phyloP scores from a whole-genome alignment of 2,888 invertebrate species.

The Macrosiphum euphorbiae region DNA sequence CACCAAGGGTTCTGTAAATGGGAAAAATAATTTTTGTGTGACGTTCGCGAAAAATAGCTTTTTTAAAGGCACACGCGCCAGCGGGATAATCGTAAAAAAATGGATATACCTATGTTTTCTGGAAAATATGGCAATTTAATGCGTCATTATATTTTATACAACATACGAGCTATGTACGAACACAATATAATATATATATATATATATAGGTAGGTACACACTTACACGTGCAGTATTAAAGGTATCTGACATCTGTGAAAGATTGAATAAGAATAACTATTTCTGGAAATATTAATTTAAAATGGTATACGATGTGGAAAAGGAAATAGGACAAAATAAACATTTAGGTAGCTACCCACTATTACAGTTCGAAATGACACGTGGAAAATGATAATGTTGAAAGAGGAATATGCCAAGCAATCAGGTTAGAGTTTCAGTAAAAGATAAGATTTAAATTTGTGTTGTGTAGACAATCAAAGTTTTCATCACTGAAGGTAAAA shows the following conservation, averaged over 20 bases:
- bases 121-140: not conserved
- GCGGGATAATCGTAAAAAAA: not conserved
- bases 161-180: not conserved
- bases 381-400: not conserved
- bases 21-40: not conserved
- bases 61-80: not conserved
- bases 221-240: not conserved
- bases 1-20: not conserved
- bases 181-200: not conserved
- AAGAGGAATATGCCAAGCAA: not conserved
- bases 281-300: not conserved
- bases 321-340: not conserved
- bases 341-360: not conserved
- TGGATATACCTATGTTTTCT: not conserved
- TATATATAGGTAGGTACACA: too few relatives aligned
- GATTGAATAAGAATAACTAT: not conserved
- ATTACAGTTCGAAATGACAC: not conserved
- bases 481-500: not conserved
- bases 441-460: not conserved
- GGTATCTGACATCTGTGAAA: not conserved
- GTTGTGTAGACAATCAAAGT: not conserved
- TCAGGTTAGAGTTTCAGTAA: not conserved
- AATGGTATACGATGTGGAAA: not conserved
- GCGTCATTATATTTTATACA: not conserved
- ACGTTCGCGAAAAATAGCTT: not conserved